A percentile compares a stretch with the other conserved stretches of the same genome.
phyloP scores from a whole-genome alignment of 2,888 invertebrate genomes.

The Caenorhabditis zanzibari region DNA sequence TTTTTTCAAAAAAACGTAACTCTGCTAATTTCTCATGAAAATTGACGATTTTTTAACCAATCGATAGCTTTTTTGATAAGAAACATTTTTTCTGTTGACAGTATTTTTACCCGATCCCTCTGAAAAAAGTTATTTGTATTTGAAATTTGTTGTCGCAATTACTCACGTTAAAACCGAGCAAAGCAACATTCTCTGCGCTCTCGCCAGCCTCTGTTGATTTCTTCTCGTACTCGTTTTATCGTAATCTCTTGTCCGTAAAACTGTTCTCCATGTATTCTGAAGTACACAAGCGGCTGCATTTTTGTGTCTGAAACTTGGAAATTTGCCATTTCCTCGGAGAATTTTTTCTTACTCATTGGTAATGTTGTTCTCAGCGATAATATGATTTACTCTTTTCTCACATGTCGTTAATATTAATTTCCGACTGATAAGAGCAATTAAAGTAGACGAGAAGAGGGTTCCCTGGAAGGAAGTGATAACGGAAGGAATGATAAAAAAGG shows the following conservation, averaged over 20 bases:
- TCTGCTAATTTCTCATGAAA: too few species aligned
- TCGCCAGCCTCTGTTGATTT: conserved; percentile 86
- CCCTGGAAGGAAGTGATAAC: conserved; percentile 87
- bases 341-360: conserved; percentile 62
- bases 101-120: too few species aligned
- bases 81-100: too few species aligned
- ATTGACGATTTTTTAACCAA: too few species aligned
- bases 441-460: conserved; percentile 97
- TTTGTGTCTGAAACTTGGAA: conserved; percentile 86
- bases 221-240: conserved; percentile 89
- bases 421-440: conserved; percentile 98
- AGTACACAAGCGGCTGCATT: conserved; percentile 99
- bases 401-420: conserved; percentile 98
- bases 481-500: neutral
- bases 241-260: conserved; percentile 68
- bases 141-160: too few species aligned
- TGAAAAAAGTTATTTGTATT: too few species aligned
- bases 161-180: conserved; percentile 74
- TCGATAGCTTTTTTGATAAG: too few species aligned
- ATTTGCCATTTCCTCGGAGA: too few species aligned
- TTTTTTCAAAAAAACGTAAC: neutral
- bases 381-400: conserved; percentile 99
- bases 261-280: conserved; percentile 93
- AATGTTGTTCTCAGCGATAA: conserved; percentile 86
- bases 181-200: conserved; percentile 76